Conservation (phyloP, 2,797 vertebrate species). For the Betta splendens region DNA sequence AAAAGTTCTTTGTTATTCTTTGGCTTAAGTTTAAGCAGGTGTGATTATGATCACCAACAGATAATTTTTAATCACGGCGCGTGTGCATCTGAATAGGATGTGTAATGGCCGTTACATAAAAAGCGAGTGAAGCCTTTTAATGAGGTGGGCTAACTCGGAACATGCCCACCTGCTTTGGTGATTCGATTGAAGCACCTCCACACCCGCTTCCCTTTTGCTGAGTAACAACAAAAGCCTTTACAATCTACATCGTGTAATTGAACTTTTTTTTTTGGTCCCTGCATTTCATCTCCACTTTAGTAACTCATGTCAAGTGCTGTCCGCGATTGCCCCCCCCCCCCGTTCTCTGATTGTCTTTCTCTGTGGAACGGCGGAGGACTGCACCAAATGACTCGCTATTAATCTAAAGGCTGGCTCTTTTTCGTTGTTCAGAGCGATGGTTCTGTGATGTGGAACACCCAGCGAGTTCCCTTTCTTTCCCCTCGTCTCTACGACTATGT, state of each 20-base stretch:
- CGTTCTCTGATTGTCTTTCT: constrained; percentile 73
- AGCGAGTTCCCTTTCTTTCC: constrained; percentile 70
- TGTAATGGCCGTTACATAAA: constrained; percentile 80
- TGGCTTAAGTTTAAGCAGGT: constrained; percentile 84
- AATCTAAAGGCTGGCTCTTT: constrained; percentile 73
- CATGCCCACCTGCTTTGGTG: constrained; percentile 82
- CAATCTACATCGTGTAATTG: constrained; percentile 80
- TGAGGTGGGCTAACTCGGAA: constrained; percentile 81
- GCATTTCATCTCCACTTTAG: constrained; percentile 76
- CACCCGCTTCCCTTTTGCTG: constrained; percentile 77
- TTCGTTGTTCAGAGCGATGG: constrained; percentile 68
- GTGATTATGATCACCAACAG: constrained; percentile 82
- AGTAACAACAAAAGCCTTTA: constrained; percentile 78
- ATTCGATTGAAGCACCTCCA: constrained; percentile 79
- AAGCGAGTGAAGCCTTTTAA: constrained; percentile 80
- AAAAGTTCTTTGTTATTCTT: constrained; percentile 83
- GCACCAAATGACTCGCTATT: constrained; percentile 70
- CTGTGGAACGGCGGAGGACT: constrained; percentile 58
- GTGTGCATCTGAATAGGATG: constrained; percentile 81
- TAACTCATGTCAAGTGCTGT: constrained; percentile 74
- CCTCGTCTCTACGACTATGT: constrained; percentile 74
- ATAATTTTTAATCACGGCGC: constrained; percentile 84
- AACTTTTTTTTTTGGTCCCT: constrained; percentile 67
- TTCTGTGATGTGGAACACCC: constrained; percentile 81
- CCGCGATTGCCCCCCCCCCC: constrained; percentile 60